Base-by-base conservation (phyloP, 2,888 invertebrate genomes). In the Carcina quercana region DNA sequence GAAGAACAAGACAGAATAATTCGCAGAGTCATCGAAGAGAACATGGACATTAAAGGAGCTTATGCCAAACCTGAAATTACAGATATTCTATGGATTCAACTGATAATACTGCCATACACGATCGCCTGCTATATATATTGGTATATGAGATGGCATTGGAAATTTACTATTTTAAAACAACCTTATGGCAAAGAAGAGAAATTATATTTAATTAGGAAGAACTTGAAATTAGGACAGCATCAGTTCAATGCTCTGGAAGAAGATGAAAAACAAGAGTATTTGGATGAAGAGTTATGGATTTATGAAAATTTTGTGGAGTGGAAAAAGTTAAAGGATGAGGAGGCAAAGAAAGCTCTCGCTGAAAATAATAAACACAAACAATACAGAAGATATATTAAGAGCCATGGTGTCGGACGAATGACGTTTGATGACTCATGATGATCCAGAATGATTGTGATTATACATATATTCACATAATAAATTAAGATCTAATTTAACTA, bases 11-110 rank as follows among this genome's bases (percentile, higher is more conserved):
- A 97, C 58, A 85, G 85, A 36, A 87, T 95, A 21, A 91, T 97
- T 32, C 86, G 91, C 40, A 87, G 89, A 61, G 90, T 97, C 2
- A 91, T 97, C 35, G 94, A 93, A 69, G 92, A 96, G 46, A 96
- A 96, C 59, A 94, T 97, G 91, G 96, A 96, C 58, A 96, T 97
- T 27, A 90, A 95, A 61, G 97, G 97, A 11, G 95, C 94, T 1
- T 96, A 96, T 70, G 93, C 94, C 0, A 95, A 94, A 59, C 96
- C 96, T 1, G 88, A 88, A 30, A 66, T 93, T 12, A 60, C 78
- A 29, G 92, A 96, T 68, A 87, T 96, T 5, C 74, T 97, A 5
- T 95, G 94, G 92, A 82, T 96, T 30, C 95, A 96, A 71, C 59
- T 96, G 12, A 74, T 95, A 17, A 86, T 95, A 13, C 85, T 90